A percentile compares a stretch with the other conserved stretches of the same genome.
These are phyloP conservation scores for Apocheima hispidaria DNA, from an alignment of 2,888 invertebrate species.

Conservation along the genomic window DNA sequence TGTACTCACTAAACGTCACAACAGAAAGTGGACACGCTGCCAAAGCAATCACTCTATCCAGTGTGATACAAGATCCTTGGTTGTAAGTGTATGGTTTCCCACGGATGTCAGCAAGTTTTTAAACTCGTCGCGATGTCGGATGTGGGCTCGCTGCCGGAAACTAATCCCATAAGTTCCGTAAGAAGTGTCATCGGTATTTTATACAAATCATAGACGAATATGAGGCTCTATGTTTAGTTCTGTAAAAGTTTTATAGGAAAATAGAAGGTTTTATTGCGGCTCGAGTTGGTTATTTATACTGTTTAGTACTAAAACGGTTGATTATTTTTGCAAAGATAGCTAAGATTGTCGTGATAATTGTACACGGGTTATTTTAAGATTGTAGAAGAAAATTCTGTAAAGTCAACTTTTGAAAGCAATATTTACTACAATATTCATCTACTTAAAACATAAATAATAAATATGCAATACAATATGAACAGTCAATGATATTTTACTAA, in stretches of 20 bases:
- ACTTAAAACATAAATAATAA: too few relatives aligned
- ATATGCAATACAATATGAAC: too few relatives aligned
- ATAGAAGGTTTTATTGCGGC: constrained; percentile 5
- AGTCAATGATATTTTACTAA: too few relatives aligned
- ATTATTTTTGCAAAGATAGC: not conserved
- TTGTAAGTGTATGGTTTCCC: constrained; percentile 38
- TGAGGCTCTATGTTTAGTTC: constrained; percentile 1
- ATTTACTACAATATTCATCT: too few relatives aligned
- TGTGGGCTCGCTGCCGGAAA: constrained; percentile 10
- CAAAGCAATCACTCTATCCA: too few relatives aligned
- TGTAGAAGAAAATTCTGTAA: not conserved
- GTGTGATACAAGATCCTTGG: too few relatives aligned
- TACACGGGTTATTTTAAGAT: not conserved
- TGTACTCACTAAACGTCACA: too few relatives aligned
- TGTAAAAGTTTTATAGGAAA: constrained; percentile 4
- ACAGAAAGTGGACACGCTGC: too few relatives aligned
- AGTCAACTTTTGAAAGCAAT: too few relatives aligned
- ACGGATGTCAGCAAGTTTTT: constrained; percentile 36
- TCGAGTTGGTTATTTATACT: constrained; percentile 1
- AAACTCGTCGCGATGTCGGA: constrained; percentile 11
- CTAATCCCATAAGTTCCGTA: constrained; percentile 10
- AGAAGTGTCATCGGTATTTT: not conserved
- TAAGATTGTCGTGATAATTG: not conserved
- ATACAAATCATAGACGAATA: constrained; percentile 10
- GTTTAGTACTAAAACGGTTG: not conserved